Conservation (phyloP, 2,113 vertebrate genomes). For the Cygnus buccinator region DNA sequence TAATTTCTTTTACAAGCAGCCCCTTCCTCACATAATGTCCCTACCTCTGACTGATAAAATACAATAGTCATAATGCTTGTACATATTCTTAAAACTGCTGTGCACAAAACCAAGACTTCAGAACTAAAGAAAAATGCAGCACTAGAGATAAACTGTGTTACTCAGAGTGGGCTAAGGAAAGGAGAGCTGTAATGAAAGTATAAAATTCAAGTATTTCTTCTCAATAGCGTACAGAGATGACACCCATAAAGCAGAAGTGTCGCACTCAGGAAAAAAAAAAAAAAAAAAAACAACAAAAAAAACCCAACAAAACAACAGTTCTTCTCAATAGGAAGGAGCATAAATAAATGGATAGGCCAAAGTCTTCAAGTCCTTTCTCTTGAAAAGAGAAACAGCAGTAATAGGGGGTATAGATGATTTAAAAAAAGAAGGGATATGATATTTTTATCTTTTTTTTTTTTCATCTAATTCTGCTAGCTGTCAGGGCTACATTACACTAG, state of each 20-base stretch:
- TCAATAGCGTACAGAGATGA: conserved; percentile 25
- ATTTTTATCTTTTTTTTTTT: neutral
- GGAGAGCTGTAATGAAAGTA: neutral
- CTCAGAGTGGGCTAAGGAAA: neutral
- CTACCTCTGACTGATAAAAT: conserved; percentile 71
- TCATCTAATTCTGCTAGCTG: neutral
- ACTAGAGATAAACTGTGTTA: conserved; percentile 33
- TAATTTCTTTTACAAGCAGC: conserved; percentile 74
- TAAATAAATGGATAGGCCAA: conserved; percentile 18
- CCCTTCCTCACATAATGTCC: conserved; percentile 38
- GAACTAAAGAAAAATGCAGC: conserved; percentile 40
- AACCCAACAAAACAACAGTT: neutral
- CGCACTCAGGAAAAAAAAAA: neutral
- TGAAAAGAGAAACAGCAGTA: conserved; percentile 15
- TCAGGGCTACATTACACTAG: neutral
- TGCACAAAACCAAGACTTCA: conserved; percentile 64
- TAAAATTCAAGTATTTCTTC: neutral
- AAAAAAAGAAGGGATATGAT: neutral
- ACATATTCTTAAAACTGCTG: conserved; percentile 56
- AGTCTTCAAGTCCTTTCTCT: conserved; percentile 1
- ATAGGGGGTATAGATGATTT: neutral
- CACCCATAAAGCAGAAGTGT: conserved; percentile 7
- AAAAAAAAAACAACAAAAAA: neutral
- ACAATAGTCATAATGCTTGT: conserved; percentile 67
- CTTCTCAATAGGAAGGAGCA: neutral